Evolutionary conservation across 2,797 vertebrate species (phyloP), one percentile per base, ranked within the genome.

Genomic region (Melanotaenia parkinsoni): DNA sequence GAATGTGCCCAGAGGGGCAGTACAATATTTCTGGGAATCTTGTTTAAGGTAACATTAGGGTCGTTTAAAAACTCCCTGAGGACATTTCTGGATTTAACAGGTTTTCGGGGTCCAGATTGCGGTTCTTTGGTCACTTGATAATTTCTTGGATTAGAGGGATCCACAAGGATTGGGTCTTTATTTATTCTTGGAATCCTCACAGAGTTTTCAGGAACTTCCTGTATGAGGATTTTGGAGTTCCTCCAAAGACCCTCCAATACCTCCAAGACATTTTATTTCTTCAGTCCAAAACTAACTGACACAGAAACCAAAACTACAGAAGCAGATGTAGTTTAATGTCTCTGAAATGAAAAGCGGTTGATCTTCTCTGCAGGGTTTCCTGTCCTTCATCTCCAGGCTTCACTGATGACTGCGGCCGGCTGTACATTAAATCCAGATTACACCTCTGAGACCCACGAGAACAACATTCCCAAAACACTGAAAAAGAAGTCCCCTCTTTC

Each of bases 381-480:
- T 74, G 83, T 80, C 71, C 80, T 67, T 50, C 62, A 35, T 65
- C 67, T 76, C 9, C 26, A 28, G 65, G 60, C 50, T 56, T 53
- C 67, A 12, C 62, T 58, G 61, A 80, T 35, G 22, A 76, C 79
- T 75, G 72, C 79, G 77, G 72, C 74, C 71, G 76, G 76, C 63
- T 75, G 16, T 64, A 74, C 79, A 79, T 87, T 82, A 84, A 83
- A 86, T 74, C 85, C 84, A 87, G 81, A 88, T 83, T 61, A 77
- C 81, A 73, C 86, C 86, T 80, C 75, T 3, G 88, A 86, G 89
- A 89, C 85, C 72, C 57, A 43, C 56, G 81, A 78, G 79, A 77
- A 80, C 77, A 58, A 73, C 68, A 32, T 78, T 71, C 80, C 79
- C 79, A 67, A 32, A 80, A 69, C 69, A 63, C 59, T 50, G 60